Base-by-base conservation (phyloP, 2,888 invertebrate genomes). In the Drosophila mulleri region DNA sequence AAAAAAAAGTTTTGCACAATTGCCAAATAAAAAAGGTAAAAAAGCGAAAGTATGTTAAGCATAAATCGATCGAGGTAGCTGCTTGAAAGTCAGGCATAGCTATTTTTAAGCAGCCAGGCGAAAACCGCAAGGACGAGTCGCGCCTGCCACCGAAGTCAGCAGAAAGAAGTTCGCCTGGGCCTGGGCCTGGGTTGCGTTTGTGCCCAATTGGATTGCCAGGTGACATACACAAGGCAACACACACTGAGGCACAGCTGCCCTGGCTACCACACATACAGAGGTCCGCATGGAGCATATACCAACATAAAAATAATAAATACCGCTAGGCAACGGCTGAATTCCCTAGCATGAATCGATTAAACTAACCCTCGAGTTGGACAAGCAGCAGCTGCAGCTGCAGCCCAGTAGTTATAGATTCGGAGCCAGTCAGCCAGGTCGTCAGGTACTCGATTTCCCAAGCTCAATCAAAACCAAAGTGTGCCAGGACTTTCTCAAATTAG, bases 311-410 rank as follows among this genome's bases (percentile, higher is more conserved):
- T 89, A 86, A 87, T 80, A 88, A 85, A 84, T 80, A 83, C 90
- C 76, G 84, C 89, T 89, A 88, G 90, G 89, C 89, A 89, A 89
- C 89, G 72, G 88, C 74, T 50, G 84, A 81, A 84, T 86, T 75
- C 82, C 80, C 71, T 80, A 83, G 72, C 88, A 87, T 84, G 90
- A 88, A 89, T 89, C 89, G 90, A 89, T 89, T 90, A 78, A 90
- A 89, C 85, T 74, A 88, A 82, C 60, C 72, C 54, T 37, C 60
- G 26, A 41, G 64, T 45, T 69, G 68, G 56, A 69, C 41, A 29
- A 60, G 54, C 44, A 62, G 54, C 44, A 64, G 67, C 56, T 45
- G 45, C 45, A 62, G 50, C 74, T 53, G 62, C 57, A 62, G 62
- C 66, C 54, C 71, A 72, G 63, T 69, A 63, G 60, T 79, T 44